Conservation (phyloP, 2,888 invertebrate genomes). For the Iphiclides podalirius region DNA sequence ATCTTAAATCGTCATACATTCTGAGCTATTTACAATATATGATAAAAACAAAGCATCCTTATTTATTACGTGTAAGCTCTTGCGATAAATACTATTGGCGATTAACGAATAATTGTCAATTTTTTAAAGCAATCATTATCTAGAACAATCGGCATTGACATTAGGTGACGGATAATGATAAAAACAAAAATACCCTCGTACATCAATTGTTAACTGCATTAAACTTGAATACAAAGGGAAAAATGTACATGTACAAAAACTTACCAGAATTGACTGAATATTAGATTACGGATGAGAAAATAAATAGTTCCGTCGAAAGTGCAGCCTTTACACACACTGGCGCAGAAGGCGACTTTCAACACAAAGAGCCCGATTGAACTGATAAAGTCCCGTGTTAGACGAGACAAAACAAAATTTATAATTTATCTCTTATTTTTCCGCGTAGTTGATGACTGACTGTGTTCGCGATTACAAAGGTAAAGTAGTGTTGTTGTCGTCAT, state of each 20-base stretch:
- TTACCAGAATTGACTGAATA: slow-evolving; percentile 20
- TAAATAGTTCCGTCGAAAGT: slow-evolving; percentile 54
- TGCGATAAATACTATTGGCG: too few relatives aligned
- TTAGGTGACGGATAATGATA: background rate
- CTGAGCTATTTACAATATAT: too few relatives aligned
- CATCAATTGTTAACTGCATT: background rate
- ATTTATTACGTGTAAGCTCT: too few relatives aligned
- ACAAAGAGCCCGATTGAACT: slow-evolving; percentile 45
- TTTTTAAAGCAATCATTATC: background rate
- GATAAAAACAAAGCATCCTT: too few relatives aligned
- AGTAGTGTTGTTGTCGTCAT: slow-evolving; percentile 40
- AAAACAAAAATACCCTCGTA: slow-evolving; percentile 8
- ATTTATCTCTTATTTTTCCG: slow-evolving; percentile 43
- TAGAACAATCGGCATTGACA: slow-evolving; percentile 8
- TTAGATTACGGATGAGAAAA: slow-evolving; percentile 14
- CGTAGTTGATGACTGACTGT: slow-evolving; percentile 44
- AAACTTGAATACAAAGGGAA: slow-evolving; percentile 11
- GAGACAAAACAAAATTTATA: slow-evolving; percentile 38
- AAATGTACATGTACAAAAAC: slow-evolving; percentile 6
- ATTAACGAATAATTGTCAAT: background rate
- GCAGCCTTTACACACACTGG: slow-evolving; percentile 79
- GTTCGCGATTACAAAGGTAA: slow-evolving; percentile 43
- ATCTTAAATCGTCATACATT: background rate
- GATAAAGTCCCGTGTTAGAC: slow-evolving; percentile 43
- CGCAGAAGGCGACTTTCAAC: slow-evolving; percentile 73